Percentiles rank a stretch among this genome's conserved stretches.
Evolutionary conservation across 1,140 invertebrate species (phyloP).

Genomic region (Drosophila grimshawi): DNA sequence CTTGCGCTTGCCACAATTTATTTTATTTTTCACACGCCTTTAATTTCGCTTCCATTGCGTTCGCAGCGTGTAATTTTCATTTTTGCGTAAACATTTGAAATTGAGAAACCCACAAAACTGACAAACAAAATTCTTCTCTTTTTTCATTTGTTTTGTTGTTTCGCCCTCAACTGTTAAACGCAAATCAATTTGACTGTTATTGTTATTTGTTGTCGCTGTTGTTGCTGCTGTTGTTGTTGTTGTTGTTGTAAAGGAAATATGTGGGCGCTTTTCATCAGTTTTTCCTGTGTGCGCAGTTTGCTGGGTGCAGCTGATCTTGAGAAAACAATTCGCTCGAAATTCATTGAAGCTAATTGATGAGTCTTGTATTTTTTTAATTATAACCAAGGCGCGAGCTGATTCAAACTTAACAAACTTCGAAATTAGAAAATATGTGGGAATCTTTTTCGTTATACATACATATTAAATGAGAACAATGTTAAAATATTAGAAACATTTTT

Average conservation of each 20-base stretch:
- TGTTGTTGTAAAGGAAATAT: slow-evolving; percentile 11
- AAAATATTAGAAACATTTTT: too few relatives aligned
- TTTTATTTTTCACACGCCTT: slow-evolving; percentile 62
- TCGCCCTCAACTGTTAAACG: slow-evolving; percentile 15
- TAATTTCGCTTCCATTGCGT: slow-evolving; percentile 38
- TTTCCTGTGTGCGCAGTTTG: slow-evolving; percentile 13
- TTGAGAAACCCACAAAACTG: slow-evolving; percentile 34
- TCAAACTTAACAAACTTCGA: background rate
- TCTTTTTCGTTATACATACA: too few relatives aligned
- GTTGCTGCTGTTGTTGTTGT: background rate
- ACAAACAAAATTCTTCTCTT: slow-evolving; percentile 25
- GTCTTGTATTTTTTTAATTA: slow-evolving; percentile 35
- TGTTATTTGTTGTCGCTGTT: background rate
- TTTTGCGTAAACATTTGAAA: slow-evolving; percentile 49
- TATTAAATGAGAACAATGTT: too few relatives aligned
- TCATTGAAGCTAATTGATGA: slow-evolving; percentile 36
- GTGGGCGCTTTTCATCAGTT: slow-evolving; percentile 32
- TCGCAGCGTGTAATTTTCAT: slow-evolving; percentile 48
- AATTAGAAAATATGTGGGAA: slow-evolving; percentile 1
- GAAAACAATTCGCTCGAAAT: slow-evolving; percentile 37
- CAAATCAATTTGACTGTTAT: slow-evolving; percentile 17
- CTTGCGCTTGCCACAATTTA: slow-evolving; percentile 45
- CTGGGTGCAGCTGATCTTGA: slow-evolving; percentile 26
- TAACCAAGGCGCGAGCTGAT: slow-evolving; percentile 8
- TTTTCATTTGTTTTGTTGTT: slow-evolving; percentile 23